Conservation (phyloP, 2,888 invertebrate species). For the Endotricha flammealis region DNA sequence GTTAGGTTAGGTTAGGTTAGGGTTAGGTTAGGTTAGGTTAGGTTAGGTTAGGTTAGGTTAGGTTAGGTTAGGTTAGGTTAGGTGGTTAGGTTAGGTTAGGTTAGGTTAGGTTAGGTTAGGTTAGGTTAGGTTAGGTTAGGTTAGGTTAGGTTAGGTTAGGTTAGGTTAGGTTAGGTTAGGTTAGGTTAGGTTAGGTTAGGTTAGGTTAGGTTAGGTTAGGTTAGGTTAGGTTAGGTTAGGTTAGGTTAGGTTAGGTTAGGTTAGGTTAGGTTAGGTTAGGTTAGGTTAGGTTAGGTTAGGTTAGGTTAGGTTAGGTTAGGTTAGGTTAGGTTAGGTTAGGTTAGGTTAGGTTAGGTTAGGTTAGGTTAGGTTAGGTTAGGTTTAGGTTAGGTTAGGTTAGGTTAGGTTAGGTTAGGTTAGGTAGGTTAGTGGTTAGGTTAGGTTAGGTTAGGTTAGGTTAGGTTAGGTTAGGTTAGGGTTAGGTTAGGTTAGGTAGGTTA, state of each 20-base stretch:
- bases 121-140: slow-evolving; percentile 21
- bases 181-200: background rate
- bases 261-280: background rate
- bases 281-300: background rate
- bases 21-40: too few species aligned
- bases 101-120: slow-evolving; percentile 22
- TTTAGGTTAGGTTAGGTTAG: background rate
- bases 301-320: background rate
- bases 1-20: slow-evolving; percentile 11
- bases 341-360: background rate
- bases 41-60: slow-evolving; percentile 22
- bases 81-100: too few species aligned
- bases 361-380: too few species aligned
- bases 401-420: background rate
- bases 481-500: too few species aligned
- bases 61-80: too few species aligned
- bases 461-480: too few species aligned
- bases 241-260: background rate
- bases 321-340: background rate
- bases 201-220: background rate
- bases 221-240: background rate
- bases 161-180: slow-evolving; percentile 1
- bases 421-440: background rate
- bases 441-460: background rate
- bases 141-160: slow-evolving; percentile 18